Percentiles rank a stretch among this genome's conserved stretches.
phyloP scores from a whole-genome alignment of 2,113 vertebrate species.

The Clarias batrachus region DNA sequence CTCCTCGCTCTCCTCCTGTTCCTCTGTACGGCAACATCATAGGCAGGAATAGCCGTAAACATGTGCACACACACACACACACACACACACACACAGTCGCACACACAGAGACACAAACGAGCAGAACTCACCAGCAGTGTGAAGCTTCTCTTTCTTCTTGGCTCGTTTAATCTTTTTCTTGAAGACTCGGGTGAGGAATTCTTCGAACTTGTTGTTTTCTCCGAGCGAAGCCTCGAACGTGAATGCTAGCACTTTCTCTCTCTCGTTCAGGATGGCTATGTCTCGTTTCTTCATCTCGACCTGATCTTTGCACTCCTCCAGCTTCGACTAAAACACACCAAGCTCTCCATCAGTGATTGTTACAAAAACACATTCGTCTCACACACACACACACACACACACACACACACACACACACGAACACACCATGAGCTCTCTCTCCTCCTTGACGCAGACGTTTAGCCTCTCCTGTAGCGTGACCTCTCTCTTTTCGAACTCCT shows the following conservation, averaged over 20 bases:
- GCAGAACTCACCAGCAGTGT: slow-evolving; percentile 64
- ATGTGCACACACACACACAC: slow-evolving; percentile 27
- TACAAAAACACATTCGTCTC: neutral
- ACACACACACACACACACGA: slow-evolving; percentile 11
- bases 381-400: slow-evolving; percentile 4
- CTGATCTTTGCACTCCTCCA: slow-evolving; percentile 73
- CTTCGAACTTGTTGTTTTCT: slow-evolving; percentile 80
- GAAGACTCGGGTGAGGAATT: slow-evolving; percentile 82
- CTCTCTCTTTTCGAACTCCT: slow-evolving; percentile 82
- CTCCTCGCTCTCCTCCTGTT: slow-evolving; percentile 75
- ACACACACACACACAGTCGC: slow-evolving; percentile 37
- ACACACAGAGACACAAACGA: neutral
- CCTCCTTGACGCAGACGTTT: slow-evolving; percentile 67
- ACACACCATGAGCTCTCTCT: slow-evolving; percentile 60
- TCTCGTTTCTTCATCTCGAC: slow-evolving; percentile 78
- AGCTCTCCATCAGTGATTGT: too few species aligned
- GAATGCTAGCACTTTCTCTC: slow-evolving; percentile 72
- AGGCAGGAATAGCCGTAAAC: neutral
- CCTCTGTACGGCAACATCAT: slow-evolving; percentile 64
- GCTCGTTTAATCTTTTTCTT: slow-evolving; percentile 78
- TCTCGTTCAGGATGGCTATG: slow-evolving; percentile 77
- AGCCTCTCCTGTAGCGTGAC: slow-evolving; percentile 75
- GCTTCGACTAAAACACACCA: slow-evolving; percentile 67
- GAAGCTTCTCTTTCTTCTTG: slow-evolving; percentile 70
- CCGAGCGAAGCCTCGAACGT: slow-evolving; percentile 81